Evolutionary conservation across 1,140 invertebrate genomes (phyloP), one percentile per base, ranked within the genome.

Genomic region (Musca vetustissima): DNA sequence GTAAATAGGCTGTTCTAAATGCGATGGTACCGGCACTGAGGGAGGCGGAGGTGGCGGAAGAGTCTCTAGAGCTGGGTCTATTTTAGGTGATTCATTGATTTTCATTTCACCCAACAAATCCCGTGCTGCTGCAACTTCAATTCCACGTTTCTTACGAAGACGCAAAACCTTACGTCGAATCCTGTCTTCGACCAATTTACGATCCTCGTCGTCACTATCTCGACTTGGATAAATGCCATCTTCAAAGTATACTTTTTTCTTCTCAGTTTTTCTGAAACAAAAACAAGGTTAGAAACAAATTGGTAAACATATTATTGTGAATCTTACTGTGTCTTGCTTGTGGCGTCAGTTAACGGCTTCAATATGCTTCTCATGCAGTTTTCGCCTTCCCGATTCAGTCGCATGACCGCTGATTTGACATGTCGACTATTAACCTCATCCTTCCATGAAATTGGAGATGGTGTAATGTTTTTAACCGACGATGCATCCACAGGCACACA

Each of bases 201-300:
- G 77, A 68, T 81, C 79, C 66, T 81, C 79, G 49, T 67, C 66
- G 4, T 81, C 79, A 67, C 79, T 81, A 57, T 78, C 76, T 22
- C 76, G 71, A 22, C 74, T 78, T 19, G 79, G 77, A 66, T 71
- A 57, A 19, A 81, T 76, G 2, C 74, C 73, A 66, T 81, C 79
- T 67, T 79, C 77, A 14, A 81, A 81, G 24, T 74, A 74, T 1
- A 81, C 79, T 0, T 76, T 75, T 28, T 80, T 81, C 24, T 77
- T 75, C 17, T 74, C 72, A 4, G 71, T 61, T 77, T 78, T 79
- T 52, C 78, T 81, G 22, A 19, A 52, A 49, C 13, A 47, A 15
- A 43, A 43, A 43, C 1, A 43, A 1, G 1, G 13, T 43, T 43
- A 43, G 36, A 43, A 11, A 43, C n/a, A 28, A 28, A 4, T 28